Conservation (phyloP, 2,888 invertebrate species). For the Slavum lentiscoides region DNA sequence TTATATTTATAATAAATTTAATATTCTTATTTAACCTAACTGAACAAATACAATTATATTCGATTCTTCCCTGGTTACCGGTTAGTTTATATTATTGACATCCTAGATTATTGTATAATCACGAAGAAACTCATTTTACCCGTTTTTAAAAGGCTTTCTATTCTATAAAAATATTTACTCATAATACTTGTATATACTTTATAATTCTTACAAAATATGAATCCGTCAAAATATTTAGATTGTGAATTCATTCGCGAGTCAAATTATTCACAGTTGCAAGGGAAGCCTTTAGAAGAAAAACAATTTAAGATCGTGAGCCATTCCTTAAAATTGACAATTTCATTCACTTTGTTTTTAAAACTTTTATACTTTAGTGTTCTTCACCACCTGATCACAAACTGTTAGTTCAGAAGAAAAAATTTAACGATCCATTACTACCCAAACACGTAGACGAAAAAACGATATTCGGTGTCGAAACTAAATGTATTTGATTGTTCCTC, state of each 20-base stretch:
- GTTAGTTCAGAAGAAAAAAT: slow-evolving; percentile 5
- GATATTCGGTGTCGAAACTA: slow-evolving; percentile 13
- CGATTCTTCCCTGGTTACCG: background rate
- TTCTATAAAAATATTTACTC: no score
- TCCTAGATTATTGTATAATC: background rate
- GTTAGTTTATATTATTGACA: background rate
- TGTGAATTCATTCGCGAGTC: background rate
- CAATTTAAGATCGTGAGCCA: background rate
- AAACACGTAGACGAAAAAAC: slow-evolving; percentile 17
- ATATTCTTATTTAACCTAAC: no score
- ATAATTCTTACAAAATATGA: no score
- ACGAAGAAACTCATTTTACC: no score
- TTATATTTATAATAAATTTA: no score
- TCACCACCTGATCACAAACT: background rate
- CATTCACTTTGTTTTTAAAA: background rate
- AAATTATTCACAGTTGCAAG: background rate
- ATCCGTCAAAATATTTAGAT: background rate
- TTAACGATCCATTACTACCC: slow-evolving; percentile 8
- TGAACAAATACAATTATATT: no score
- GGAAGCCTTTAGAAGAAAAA: background rate
- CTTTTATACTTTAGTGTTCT: background rate
- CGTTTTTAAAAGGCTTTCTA: no score
- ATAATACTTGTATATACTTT: no score
- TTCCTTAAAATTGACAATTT: background rate
- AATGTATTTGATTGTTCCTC: background rate